Conservation (phyloP, 2,797 vertebrate species). For the Kryptolebias ocellatus region DNA sequence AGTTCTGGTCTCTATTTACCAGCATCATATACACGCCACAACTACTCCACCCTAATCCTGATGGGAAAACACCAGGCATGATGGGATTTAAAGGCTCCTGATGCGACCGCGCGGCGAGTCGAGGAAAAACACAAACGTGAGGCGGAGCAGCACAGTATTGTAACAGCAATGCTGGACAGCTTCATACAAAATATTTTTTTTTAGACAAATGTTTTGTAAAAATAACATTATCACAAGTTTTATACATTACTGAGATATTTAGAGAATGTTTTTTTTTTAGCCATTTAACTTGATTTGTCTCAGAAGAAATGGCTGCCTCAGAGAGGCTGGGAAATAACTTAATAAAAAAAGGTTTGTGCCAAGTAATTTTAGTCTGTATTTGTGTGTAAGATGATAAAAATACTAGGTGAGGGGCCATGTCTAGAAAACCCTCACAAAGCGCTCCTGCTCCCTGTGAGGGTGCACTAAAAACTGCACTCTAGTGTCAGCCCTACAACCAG, state of each 20-base stretch:
- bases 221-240: constrained; percentile 5
- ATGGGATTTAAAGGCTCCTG: background rate
- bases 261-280: background rate
- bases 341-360: constrained; percentile 4
- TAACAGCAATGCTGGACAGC: constrained; percentile 13
- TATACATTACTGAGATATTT: constrained; percentile 19
- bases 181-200: background rate
- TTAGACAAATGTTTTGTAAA: constrained; percentile 1
- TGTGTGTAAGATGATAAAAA: constrained; percentile 1
- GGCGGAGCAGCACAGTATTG: constrained; percentile 6
- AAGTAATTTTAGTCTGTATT: background rate
- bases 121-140: background rate
- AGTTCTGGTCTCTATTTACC: background rate
- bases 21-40: constrained; percentile 9
- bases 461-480: constrained; percentile 13
- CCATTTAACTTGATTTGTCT: background rate
- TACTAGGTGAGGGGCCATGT: background rate
- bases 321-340: constrained; percentile 14
- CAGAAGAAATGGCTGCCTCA: constrained; percentile 9
- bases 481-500: constrained; percentile 7
- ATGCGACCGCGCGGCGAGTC: background rate
- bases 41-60: constrained; percentile 1
- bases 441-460: constrained; percentile 26
- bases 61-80: constrained; percentile 6
- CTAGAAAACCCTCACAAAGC: constrained; percentile 8